These are phyloP conservation scores for Melanophora roralis DNA, from an alignment of 2,888 invertebrate genomes.

Conservation along the genomic window DNA sequence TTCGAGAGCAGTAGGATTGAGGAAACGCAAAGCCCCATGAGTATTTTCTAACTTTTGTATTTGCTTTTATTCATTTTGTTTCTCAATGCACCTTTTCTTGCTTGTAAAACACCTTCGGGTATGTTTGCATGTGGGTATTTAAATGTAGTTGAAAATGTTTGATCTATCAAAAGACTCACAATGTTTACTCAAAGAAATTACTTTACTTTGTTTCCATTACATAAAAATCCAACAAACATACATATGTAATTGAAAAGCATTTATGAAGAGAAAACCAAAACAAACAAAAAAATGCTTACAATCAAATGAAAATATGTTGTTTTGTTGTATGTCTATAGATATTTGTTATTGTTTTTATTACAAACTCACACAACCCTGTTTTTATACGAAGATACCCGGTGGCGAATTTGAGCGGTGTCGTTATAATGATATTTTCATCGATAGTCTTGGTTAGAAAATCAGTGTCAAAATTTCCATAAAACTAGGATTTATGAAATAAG, in stretches of 20 bases:
- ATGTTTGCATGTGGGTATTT: background rate
- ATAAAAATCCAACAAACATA: conserved; percentile 22
- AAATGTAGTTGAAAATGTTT: too few species aligned
- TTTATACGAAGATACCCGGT: background rate
- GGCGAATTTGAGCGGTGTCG: too few species aligned
- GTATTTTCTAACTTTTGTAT: too few species aligned
- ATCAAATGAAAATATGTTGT: background rate
- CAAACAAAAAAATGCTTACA: background rate
- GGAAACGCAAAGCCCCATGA: too few species aligned
- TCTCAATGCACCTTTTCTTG: conserved; percentile 2
- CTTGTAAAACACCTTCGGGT: conserved; percentile 24
- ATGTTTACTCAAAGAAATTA: conserved; percentile 75
- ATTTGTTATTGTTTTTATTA: conserved; percentile 6
- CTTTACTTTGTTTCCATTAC: conserved; percentile 66
- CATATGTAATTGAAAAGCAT: background rate
- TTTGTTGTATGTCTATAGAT: background rate
- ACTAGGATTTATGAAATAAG: too few species aligned
- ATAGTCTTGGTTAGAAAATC: too few species aligned
- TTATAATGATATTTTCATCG: too few species aligned
- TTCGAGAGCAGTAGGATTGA: conserved; percentile 29
- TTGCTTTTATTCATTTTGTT: conserved; percentile 33
- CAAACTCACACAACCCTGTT: conserved; percentile 4
- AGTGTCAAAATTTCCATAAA: too few species aligned
- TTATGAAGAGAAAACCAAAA: background rate
- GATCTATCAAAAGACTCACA: conserved; percentile 41